A percentile compares a stretch with the other conserved stretches of the same genome.
Evolutionary conservation across 2,888 invertebrate genomes (phyloP).

Genomic region (Alitta virens): DNA sequence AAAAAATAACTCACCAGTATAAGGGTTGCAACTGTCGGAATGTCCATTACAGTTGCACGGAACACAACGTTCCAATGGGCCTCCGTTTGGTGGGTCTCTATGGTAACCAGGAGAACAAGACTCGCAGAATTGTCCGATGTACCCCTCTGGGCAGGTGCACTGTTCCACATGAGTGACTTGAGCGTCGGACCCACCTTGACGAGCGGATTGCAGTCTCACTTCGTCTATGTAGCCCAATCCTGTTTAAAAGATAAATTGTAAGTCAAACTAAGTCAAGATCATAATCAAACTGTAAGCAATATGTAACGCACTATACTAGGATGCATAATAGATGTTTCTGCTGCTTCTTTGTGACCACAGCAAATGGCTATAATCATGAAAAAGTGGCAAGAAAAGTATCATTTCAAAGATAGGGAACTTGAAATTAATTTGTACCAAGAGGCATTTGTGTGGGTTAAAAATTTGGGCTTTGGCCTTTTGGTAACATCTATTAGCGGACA

Average conservation of each 20-base stretch:
- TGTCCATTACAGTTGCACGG: slow-evolving; percentile 97
- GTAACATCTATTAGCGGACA: no score
- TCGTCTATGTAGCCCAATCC: slow-evolving; percentile 84
- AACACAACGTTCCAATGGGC: slow-evolving; percentile 89
- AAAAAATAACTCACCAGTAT: slow-evolving; percentile 38
- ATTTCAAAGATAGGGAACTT: no score
- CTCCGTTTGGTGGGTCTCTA: slow-evolving; percentile 86
- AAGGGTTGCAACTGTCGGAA: slow-evolving; percentile 84
- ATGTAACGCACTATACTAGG: no score
- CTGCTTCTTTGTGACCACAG: no score
- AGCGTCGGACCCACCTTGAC: slow-evolving; percentile 62
- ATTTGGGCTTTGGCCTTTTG: no score
- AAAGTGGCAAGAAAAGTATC: no score
- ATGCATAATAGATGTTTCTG: no score
- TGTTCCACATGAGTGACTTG: slow-evolving; percentile 86
- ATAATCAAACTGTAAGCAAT: no score
- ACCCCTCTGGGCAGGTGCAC: slow-evolving; percentile 69
- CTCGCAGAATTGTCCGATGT: slow-evolving; percentile 92
- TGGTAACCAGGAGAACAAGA: slow-evolving; percentile 93
- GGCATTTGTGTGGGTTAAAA: no score
- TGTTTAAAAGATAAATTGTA: slow-evolving; percentile 32
- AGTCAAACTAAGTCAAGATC: no score
- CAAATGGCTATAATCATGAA: no score
- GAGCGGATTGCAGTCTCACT: slow-evolving; percentile 84
- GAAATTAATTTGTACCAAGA: no score